Percentiles rank a stretch among this genome's conserved stretches.
phyloP scores from a whole-genome alignment of 2,888 invertebrate species.

The Cataglyphis cursor region DNA sequence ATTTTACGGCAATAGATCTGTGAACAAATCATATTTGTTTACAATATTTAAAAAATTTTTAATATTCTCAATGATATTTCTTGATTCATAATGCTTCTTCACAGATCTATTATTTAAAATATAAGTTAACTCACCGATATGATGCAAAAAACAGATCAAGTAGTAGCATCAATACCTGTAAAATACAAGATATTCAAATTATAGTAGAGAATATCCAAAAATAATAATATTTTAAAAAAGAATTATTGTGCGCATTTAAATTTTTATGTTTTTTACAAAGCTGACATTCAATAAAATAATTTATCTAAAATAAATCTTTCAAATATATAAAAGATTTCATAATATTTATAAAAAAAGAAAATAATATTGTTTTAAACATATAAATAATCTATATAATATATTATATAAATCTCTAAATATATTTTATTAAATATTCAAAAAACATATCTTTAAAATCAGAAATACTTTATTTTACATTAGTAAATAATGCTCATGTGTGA shows the following conservation, averaged over 20 bases:
- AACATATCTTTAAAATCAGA: neutral
- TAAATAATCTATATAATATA: neutral
- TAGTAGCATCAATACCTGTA: neutral
- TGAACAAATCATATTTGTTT: too few relatives aligned
- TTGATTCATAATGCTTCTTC: neutral
- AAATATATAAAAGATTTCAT: neutral
- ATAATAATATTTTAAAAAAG: constrained; percentile 1
- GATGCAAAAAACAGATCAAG: neutral
- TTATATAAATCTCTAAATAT: neutral
- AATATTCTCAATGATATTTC: neutral
- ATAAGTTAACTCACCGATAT: neutral
- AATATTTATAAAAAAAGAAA: neutral
- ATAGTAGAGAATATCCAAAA: neutral
- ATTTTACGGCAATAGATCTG: too few relatives aligned
- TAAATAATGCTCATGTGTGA: too few relatives aligned
- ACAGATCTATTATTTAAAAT: neutral
- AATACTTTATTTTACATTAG: neutral
- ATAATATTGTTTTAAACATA: neutral
- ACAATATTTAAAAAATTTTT: too few relatives aligned
- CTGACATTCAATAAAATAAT: neutral
- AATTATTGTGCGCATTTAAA: neutral
- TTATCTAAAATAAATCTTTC: neutral
- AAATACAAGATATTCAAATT: constrained; percentile 5
- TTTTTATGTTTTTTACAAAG: neutral
- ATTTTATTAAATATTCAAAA: neutral